Percentiles rank a stretch among this genome's conserved stretches.
Conservation (phyloP, 2,113 vertebrate species). For the Calidris pygmaea region DNA sequence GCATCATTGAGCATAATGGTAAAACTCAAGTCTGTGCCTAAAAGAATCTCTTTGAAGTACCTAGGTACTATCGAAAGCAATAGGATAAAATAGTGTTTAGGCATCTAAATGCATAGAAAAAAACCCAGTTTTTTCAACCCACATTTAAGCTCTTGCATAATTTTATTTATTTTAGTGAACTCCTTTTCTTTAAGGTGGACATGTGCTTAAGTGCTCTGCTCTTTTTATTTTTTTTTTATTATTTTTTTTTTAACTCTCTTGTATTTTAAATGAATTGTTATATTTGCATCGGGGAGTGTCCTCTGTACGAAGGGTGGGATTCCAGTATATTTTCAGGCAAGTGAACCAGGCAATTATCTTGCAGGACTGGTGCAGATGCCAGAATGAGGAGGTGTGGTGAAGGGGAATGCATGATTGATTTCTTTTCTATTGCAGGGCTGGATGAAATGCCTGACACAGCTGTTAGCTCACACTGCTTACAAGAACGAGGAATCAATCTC, state of each 20-base stretch:
- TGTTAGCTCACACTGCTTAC: conserved; percentile 53
- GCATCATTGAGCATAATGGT: not conserved
- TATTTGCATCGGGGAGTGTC: not conserved
- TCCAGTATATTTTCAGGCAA: conserved; percentile 17
- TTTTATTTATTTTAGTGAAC: not conserved
- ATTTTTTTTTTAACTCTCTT: not conserved
- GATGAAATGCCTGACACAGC: conserved; percentile 66
- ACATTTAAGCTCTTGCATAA: not conserved
- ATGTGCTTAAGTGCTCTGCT: not conserved
- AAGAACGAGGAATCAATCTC: conserved; percentile 58
- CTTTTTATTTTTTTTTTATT: not conserved
- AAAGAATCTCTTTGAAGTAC: not conserved
- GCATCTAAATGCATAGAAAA: not conserved
- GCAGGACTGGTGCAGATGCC: not conserved
- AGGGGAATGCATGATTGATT: conserved; percentile 55
- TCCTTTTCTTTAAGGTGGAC: not conserved
- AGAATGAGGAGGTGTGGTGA: conserved; percentile 48
- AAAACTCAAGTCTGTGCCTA: not conserved
- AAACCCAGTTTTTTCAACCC: not conserved
- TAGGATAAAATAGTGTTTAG: not conserved
- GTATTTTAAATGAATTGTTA: not conserved
- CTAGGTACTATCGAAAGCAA: not conserved
- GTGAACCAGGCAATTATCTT: not conserved
- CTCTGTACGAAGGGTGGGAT: not conserved
- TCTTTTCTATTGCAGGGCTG: conserved; percentile 45